phyloP scores from a whole-genome alignment of 1,140 invertebrate species.

The Atta cephalotes region DNA sequence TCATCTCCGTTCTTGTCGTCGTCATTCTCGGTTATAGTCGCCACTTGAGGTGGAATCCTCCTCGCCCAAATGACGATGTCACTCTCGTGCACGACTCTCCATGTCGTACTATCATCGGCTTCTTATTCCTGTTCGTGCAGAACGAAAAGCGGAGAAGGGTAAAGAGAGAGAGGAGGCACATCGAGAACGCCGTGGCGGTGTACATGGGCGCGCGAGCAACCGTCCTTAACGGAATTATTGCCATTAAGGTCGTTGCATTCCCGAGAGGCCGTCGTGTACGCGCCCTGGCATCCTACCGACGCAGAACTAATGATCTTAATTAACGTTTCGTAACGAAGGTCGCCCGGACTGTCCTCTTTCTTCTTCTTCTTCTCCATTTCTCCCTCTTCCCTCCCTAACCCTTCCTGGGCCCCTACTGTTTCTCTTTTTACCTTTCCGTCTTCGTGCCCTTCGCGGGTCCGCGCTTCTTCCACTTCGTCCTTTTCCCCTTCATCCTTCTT shows the following conservation, averaged over 20 bases:
- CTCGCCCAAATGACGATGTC: conserved; percentile 78
- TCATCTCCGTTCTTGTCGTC: conserved; percentile 49
- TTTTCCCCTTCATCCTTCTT: conserved; percentile 16
- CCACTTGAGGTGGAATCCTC: conserved; percentile 66
- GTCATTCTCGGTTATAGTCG: conserved; percentile 61
- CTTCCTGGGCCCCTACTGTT: neutral
- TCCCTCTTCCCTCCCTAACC: neutral
- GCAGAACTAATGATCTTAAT: conserved; percentile 85
- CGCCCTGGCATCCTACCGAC: conserved; percentile 79
- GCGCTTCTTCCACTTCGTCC: conserved; percentile 19
- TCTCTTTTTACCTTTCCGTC: conserved; percentile 40
- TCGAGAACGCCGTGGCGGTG: conserved; percentile 17
- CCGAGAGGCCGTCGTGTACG: conserved; percentile 78
- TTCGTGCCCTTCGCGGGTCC: conserved; percentile 21
- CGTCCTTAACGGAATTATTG: conserved; percentile 80
- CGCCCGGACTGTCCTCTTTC: conserved; percentile 68
- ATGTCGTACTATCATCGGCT: conserved; percentile 40
- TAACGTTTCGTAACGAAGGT: conserved; percentile 84
- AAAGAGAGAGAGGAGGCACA: neutral
- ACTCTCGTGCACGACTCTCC: conserved; percentile 67
- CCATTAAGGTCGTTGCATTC: conserved; percentile 81
- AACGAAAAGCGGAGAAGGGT: conserved; percentile 39
- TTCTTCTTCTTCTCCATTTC: conserved; percentile 56
- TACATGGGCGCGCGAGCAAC: conserved; percentile 65
- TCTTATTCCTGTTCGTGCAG: conserved; percentile 55